phyloP scores from a whole-genome alignment of 2,113 vertebrate genomes.

The Lontra canadensis region DNA sequence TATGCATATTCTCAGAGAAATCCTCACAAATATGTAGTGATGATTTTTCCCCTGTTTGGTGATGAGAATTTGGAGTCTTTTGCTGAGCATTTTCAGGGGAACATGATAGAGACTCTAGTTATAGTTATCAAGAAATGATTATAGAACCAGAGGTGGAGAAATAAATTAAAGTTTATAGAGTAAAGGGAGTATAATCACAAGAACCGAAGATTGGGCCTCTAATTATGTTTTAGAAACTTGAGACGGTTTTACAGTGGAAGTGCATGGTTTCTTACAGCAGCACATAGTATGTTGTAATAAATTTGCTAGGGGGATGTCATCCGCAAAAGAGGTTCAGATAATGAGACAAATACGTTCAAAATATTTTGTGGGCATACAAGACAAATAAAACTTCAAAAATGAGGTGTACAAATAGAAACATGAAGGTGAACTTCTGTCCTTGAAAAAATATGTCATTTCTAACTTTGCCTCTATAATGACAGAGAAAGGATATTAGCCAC shows the following conservation, averaged over 20 bases:
- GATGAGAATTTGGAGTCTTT: neutral
- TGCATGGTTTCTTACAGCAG: neutral
- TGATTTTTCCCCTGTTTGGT: neutral
- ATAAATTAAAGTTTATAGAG: neutral
- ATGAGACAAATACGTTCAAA: neutral
- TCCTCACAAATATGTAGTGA: no score
- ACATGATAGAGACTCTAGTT: neutral
- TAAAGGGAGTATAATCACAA: neutral
- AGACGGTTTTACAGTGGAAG: neutral
- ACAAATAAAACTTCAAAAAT: neutral
- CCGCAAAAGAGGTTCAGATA: neutral
- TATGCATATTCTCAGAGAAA: neutral
- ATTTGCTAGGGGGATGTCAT: neutral
- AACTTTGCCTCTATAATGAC: neutral
- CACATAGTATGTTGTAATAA: fast-evolving
- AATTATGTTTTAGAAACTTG: neutral
- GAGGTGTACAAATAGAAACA: neutral
- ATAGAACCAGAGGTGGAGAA: neutral
- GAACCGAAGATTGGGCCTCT: neutral
- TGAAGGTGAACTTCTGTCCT: neutral
- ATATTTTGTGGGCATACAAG: neutral
- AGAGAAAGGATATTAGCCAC: neutral
- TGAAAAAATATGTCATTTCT: neutral
- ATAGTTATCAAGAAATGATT: neutral
- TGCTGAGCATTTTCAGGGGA: neutral